Percentiles rank a stretch among this genome's conserved stretches.
phyloP scores from a whole-genome alignment of 2,113 vertebrate species.

The Nothobranchius furzeri region DNA sequence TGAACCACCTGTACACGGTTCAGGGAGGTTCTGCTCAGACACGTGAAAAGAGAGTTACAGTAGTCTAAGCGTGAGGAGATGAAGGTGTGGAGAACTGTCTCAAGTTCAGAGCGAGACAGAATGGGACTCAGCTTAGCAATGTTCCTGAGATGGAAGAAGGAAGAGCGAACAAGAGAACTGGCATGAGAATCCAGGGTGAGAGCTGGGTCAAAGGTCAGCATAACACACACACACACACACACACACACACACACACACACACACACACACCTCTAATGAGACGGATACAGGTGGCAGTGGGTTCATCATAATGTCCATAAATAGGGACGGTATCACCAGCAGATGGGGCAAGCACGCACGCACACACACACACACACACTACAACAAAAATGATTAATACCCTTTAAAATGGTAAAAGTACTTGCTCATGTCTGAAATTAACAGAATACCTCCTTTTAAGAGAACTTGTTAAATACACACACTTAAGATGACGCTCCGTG shows the following conservation, averaged over 20 bases:
- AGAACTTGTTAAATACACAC: conserved; percentile 34
- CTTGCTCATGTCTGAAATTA: conserved; percentile 16
- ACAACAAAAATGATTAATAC: conserved; percentile 6
- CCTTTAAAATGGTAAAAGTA: conserved; percentile 15
- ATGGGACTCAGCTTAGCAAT: too few species aligned
- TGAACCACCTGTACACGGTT: too few species aligned
- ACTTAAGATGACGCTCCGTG: conserved; percentile 46
- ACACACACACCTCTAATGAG: conserved; percentile 22
- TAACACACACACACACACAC: neutral
- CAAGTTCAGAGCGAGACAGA: too few species aligned
- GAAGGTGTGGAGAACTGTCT: too few species aligned
- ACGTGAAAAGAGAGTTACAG: too few species aligned
- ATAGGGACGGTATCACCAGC: conserved; percentile 30
- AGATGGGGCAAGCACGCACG: conserved; percentile 36
- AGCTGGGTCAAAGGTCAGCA: too few species aligned
- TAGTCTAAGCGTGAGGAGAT: too few species aligned
- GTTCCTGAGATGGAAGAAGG: too few species aligned
- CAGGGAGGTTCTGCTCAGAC: too few species aligned
- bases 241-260: too few species aligned
- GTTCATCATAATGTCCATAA: conserved; percentile 52
- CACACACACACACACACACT: neutral
- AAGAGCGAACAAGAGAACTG: conserved; percentile 16
- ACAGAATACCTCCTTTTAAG: conserved; percentile 3
- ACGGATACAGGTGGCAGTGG: conserved; percentile 49
- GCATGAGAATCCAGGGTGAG: neutral